phyloP scores from a whole-genome alignment of 1,140 invertebrate genomes.

The Dolichoris vasculosae region DNA sequence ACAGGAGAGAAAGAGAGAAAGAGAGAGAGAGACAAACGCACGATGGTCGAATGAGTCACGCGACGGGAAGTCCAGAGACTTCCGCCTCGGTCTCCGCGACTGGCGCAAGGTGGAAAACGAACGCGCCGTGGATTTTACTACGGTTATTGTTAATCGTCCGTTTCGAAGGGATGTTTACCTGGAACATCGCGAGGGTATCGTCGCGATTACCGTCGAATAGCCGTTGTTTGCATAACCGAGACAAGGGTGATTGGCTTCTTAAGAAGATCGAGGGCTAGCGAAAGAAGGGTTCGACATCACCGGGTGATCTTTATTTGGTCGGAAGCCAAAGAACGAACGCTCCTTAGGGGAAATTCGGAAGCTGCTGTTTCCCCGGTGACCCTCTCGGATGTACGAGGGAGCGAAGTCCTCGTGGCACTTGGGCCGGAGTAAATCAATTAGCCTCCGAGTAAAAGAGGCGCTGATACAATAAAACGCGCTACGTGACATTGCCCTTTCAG shows the following conservation, averaged over 20 bases:
- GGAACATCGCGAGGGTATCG: neutral
- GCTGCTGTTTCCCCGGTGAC: too few species aligned
- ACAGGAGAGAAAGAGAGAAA: neutral
- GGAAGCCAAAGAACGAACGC: conserved; percentile 31
- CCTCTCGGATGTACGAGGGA: too few species aligned
- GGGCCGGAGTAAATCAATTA: conserved; percentile 66
- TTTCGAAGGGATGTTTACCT: neutral
- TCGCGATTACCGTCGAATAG: neutral
- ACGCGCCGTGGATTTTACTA: neutral
- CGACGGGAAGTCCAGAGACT: conserved; percentile 63
- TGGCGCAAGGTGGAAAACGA: conserved; percentile 60
- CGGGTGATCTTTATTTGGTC: conserved; percentile 33
- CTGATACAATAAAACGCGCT: conserved; percentile 62
- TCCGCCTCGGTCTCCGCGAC: conserved; percentile 50
- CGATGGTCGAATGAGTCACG: conserved; percentile 64
- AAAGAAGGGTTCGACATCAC: neutral
- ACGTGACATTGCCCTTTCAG: conserved; percentile 57
- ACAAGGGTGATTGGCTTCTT: conserved; percentile 47
- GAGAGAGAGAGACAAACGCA: too few species aligned
- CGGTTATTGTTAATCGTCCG: neutral
- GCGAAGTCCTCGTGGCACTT: too few species aligned
- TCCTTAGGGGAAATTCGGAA: neutral
- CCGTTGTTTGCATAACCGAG: neutral
- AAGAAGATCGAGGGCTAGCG: conserved; percentile 15
- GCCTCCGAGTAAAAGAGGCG: conserved; percentile 54